Evolutionary conservation across 2,888 invertebrate genomes (phyloP).

Genomic region (Argyresthia goedartella): DNA sequence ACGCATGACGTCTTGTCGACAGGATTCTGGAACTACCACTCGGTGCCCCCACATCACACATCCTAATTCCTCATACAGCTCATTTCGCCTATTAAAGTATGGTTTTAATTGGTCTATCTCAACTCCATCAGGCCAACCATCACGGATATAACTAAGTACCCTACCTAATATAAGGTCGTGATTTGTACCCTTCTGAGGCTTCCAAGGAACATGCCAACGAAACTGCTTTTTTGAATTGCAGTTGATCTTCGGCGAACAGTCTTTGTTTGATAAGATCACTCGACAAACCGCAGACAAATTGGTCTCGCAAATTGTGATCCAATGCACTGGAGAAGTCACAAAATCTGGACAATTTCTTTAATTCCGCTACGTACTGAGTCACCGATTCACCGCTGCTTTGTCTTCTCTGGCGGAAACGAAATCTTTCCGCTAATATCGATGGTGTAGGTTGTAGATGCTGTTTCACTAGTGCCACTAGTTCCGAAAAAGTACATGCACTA

Average conservation of each 20-base stretch:
- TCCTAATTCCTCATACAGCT: too few species aligned
- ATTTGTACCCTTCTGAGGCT: constrained; percentile 1
- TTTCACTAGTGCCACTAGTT: background rate
- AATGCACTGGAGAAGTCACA: background rate
- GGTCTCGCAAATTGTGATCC: background rate
- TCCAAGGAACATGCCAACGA: background rate
- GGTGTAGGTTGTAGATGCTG: background rate
- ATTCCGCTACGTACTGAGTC: background rate
- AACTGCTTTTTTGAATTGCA: background rate
- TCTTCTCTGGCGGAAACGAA: background rate
- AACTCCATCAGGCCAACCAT: too few species aligned
- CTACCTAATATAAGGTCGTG: too few species aligned
- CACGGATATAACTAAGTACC: too few species aligned
- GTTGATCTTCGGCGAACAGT: background rate
- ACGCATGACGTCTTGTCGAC: too few species aligned
- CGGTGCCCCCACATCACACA: too few species aligned
- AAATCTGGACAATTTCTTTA: background rate
- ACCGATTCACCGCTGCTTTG: background rate
- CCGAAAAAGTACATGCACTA: background rate
- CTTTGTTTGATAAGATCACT: constrained; percentile 1
- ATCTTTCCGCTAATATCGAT: background rate
- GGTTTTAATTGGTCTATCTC: too few species aligned
- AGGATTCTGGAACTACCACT: too few species aligned
- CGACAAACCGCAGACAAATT: background rate
- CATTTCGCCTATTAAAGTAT: too few species aligned